Conservation (phyloP, 2,888 invertebrate species). For the Lymantria monacha region DNA sequence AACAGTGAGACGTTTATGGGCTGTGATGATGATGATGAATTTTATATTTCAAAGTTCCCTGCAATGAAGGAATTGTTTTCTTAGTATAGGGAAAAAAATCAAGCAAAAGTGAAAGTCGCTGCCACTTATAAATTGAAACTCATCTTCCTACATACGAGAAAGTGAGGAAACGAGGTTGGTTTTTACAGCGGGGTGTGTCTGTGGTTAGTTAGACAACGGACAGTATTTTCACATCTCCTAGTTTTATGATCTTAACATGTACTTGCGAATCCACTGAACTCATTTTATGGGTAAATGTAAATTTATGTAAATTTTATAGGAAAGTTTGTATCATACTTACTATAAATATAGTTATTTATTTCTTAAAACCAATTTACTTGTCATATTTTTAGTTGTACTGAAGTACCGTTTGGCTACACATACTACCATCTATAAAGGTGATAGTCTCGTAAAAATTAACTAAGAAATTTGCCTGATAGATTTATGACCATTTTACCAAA, state of each 20-base stretch:
- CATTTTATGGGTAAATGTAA: background rate
- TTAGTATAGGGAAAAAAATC: too few relatives aligned
- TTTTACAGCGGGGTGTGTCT: constrained; percentile 58
- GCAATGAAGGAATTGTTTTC: too few relatives aligned
- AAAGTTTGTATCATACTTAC: background rate
- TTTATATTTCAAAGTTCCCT: too few relatives aligned
- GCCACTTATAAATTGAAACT: constrained; percentile 13
- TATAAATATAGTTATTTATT: background rate
- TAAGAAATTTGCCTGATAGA: too few relatives aligned
- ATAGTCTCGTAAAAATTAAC: too few relatives aligned
- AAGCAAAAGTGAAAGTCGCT: constrained; percentile 8
- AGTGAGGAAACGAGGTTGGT: constrained; percentile 49
- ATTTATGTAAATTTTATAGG: background rate
- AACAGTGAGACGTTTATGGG: too few relatives aligned
- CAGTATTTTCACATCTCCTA: constrained; percentile 44
- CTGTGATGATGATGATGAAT: too few relatives aligned
- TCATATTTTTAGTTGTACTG: too few relatives aligned
- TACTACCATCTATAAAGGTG: too few relatives aligned
- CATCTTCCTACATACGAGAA: constrained; percentile 49
- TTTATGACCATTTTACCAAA: too few relatives aligned
- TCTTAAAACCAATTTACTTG: background rate
- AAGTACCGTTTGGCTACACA: too few relatives aligned
- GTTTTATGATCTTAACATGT: constrained; percentile 18
- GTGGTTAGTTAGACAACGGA: constrained; percentile 37
- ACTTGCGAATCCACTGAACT: background rate